phyloP scores from a whole-genome alignment of 2,797 vertebrate species.

The Protonibea diacanthus region DNA sequence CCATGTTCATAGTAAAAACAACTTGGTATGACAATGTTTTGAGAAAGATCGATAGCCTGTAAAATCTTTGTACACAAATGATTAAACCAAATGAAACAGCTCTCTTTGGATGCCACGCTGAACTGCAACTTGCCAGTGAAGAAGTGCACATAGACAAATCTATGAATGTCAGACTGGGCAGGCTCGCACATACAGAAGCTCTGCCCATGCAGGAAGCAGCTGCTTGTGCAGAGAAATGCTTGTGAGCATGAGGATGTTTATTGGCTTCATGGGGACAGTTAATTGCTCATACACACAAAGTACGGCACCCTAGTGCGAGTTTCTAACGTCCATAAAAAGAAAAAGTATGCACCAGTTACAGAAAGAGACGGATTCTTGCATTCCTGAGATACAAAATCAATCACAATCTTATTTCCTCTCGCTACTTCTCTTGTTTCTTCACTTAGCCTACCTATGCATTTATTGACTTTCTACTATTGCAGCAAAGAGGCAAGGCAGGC shows the following conservation, averaged over 20 bases:
- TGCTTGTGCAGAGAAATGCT: slow-evolving; percentile 12
- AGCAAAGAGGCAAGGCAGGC: slow-evolving; percentile 13
- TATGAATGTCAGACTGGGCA: slow-evolving; percentile 25
- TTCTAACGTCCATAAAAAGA: slow-evolving; percentile 23
- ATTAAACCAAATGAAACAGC: not conserved
- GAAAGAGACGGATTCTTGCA: not conserved
- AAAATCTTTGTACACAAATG: slow-evolving; percentile 15
- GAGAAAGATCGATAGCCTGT: not conserved
- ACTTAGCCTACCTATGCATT: not conserved
- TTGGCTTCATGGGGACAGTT: slow-evolving; percentile 7
- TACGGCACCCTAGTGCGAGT: not conserved
- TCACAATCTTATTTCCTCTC: not conserved
- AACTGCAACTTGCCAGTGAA: slow-evolving; percentile 13
- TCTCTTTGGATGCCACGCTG: slow-evolving; percentile 3
- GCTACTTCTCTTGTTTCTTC: not conserved
- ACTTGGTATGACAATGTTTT: not conserved
- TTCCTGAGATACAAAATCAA: not conserved
- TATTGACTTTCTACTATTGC: not conserved
- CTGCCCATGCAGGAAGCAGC: slow-evolving; percentile 20
- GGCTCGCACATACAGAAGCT: slow-evolving; percentile 35
- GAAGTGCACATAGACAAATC: slow-evolving; percentile 12
- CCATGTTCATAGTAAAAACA: slow-evolving; percentile 7
- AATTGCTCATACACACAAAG: slow-evolving; percentile 8
- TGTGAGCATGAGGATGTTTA: slow-evolving; percentile 10
- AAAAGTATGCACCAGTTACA: slow-evolving; percentile 5